Percentiles rank a stretch among this genome's conserved stretches.
Conservation (phyloP, 2,888 invertebrate species). For the Andrena dorsata region DNA sequence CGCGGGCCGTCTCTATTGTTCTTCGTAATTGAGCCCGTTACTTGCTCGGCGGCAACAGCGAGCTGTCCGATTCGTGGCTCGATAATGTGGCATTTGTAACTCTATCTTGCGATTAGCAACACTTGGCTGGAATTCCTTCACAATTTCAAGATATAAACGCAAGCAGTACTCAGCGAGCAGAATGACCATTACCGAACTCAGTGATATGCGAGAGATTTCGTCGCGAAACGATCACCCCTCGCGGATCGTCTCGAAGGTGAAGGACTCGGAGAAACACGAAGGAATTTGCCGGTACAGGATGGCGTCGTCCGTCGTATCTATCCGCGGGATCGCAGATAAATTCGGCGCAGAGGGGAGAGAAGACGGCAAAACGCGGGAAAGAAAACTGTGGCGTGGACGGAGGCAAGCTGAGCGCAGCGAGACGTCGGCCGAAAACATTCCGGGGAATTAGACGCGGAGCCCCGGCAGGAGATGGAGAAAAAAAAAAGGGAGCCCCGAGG, state of each 20-base stretch:
- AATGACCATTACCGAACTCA: too few species aligned
- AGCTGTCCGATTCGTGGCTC: neutral
- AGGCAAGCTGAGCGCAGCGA: constrained; percentile 83
- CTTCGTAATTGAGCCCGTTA: constrained; percentile 40
- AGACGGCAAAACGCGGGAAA: constrained; percentile 35
- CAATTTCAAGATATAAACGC: neutral
- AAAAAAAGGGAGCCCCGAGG: constrained; percentile 68
- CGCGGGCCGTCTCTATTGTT: constrained; percentile 15
- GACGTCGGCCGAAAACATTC: constrained; percentile 83
- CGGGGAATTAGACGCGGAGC: constrained; percentile 82
- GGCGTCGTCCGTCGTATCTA: constrained; percentile 37
- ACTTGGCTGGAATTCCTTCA: neutral
- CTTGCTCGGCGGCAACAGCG: neutral
- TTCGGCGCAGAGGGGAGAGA: constrained; percentile 58
- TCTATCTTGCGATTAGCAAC: neutral
- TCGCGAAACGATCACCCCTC: too few species aligned
- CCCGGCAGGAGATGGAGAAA: constrained; percentile 76
- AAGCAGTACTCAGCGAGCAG: neutral
- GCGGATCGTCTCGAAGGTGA: neutral
- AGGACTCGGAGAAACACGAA: constrained; percentile 17
- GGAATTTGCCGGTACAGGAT: constrained; percentile 31
- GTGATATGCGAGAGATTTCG: neutral
- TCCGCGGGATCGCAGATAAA: constrained; percentile 71
- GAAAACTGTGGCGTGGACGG: constrained; percentile 71
- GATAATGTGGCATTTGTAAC: neutral